Evolutionary conservation across 2,797 vertebrate species (phyloP).

Genomic region (Orientallactaga sibirica): DNA sequence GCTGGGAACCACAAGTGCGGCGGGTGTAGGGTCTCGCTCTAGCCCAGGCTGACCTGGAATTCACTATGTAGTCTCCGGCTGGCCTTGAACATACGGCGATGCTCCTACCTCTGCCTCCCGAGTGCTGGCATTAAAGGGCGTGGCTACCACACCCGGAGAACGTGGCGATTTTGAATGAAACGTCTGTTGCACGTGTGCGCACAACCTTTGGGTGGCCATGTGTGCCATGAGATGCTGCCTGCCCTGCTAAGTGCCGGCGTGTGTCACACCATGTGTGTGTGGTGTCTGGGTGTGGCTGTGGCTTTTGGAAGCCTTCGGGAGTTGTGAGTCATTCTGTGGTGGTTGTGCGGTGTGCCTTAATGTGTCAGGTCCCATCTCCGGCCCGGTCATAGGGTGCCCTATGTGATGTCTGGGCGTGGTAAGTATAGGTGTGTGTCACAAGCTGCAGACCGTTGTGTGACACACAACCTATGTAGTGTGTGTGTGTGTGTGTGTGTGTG

Average conservation of each 20-base stretch:
- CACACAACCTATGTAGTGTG: conserved; percentile 43
- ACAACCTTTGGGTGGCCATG: neutral
- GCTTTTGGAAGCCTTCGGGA: conserved; percentile 54
- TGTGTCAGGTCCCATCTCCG: neutral
- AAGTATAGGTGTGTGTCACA: conserved; percentile 45
- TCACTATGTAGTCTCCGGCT: too few relatives aligned
- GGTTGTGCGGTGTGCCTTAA: conserved; percentile 47
- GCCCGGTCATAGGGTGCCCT: neutral
- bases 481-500: conserved; percentile 66
- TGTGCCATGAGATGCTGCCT: neutral
- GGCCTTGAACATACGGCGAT: too few relatives aligned
- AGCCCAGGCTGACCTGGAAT: too few relatives aligned
- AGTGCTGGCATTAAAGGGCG: too few relatives aligned
- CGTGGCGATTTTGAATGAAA: neutral
- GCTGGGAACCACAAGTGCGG: neutral
- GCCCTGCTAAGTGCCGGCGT: neutral
- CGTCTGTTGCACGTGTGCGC: neutral
- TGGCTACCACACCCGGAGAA: too few relatives aligned
- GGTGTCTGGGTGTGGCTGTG: conserved; percentile 78
- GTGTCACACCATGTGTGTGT: conserved; percentile 70
- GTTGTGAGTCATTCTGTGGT: conserved; percentile 74
- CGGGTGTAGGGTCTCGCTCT: too few relatives aligned
- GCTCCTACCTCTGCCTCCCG: too few relatives aligned
- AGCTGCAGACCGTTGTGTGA: neutral
- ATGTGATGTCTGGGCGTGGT: conserved; percentile 56